Conservation (phyloP, 2,113 vertebrate species). For the Takifugu bimaculatus region DNA sequence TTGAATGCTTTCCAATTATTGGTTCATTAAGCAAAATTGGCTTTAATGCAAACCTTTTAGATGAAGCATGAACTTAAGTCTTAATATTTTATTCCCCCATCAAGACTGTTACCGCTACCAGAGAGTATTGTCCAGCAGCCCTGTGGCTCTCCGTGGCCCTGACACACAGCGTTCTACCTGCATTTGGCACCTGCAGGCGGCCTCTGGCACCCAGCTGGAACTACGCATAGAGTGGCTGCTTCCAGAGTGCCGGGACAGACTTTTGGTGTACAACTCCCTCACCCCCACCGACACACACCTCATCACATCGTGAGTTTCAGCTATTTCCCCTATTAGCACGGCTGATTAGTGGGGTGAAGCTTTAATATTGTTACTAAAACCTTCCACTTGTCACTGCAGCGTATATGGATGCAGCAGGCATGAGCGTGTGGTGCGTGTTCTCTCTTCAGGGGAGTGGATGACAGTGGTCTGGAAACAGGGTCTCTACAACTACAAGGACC, state of each 20-base stretch:
- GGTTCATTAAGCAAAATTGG: background rate
- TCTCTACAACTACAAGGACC: slow-evolving; percentile 85
- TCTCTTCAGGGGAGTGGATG: slow-evolving; percentile 86
- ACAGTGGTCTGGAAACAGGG: slow-evolving; percentile 90
- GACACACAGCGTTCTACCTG: slow-evolving; percentile 81
- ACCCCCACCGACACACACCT: slow-evolving; percentile 78
- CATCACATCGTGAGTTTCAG: slow-evolving; percentile 86
- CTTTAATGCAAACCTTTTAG: background rate
- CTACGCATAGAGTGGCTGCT: slow-evolving; percentile 84
- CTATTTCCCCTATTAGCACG: too few relatives aligned
- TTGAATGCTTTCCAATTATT: background rate
- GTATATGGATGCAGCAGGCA: slow-evolving; percentile 86
- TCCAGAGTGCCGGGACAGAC: slow-evolving; percentile 83
- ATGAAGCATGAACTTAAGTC: background rate
- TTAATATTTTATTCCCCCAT: background rate
- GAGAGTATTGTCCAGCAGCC: slow-evolving; percentile 66
- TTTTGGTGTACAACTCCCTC: slow-evolving; percentile 80
- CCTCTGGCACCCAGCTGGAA: slow-evolving; percentile 79
- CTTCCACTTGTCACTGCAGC: slow-evolving; percentile 55
- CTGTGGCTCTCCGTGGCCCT: slow-evolving; percentile 76
- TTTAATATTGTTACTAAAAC: too few relatives aligned
- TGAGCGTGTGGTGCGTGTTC: slow-evolving; percentile 78
- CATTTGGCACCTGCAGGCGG: slow-evolving; percentile 86
- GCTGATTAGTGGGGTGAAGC: too few relatives aligned
- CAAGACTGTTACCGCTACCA: slow-evolving; percentile 87